phyloP scores from a whole-genome alignment of 2,888 invertebrate genomes.

The Odontothrips loti region DNA sequence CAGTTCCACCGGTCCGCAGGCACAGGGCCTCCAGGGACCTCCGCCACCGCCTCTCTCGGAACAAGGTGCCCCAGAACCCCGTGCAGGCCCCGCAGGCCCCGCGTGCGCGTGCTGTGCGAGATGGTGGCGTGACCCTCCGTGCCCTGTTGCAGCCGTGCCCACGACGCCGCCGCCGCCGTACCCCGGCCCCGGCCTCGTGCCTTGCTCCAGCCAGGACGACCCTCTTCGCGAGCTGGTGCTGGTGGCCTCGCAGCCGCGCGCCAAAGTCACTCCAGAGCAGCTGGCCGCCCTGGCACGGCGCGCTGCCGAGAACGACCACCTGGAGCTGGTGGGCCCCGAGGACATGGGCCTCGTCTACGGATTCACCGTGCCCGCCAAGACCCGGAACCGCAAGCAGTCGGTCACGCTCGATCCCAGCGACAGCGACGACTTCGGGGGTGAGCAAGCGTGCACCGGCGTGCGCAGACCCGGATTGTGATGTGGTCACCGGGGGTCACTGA shows the following conservation, averaged over 20 bases:
- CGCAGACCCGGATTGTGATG: no score
- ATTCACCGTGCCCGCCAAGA: constrained; percentile 48
- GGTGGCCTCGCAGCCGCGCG: constrained; percentile 49
- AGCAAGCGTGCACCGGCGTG: constrained; percentile 18
- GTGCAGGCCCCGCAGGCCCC: not conserved
- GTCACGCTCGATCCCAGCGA: constrained; percentile 55
- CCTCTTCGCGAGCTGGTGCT: constrained; percentile 61
- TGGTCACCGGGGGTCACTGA: not conserved
- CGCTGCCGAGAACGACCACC: constrained; percentile 56
- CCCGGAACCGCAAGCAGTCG: constrained; percentile 49
- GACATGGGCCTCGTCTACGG: not conserved
- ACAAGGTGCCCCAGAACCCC: not conserved
- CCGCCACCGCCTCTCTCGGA: not conserved
- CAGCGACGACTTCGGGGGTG: constrained; percentile 45
- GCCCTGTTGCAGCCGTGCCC: constrained; percentile 24
- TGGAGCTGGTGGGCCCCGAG: constrained; percentile 45
- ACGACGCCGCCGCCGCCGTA: constrained; percentile 23
- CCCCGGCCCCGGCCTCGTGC: constrained; percentile 33
- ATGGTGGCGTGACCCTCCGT: not conserved
- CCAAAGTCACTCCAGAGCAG: constrained; percentile 47
- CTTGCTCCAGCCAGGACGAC: constrained; percentile 48
- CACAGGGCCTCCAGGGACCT: not conserved
- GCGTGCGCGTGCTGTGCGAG: not conserved
- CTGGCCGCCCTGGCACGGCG: constrained; percentile 57
- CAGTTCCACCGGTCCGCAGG: no score